A percentile compares a stretch with the other conserved stretches of the same genome.
phyloP scores from a whole-genome alignment of 2,113 vertebrate species.

The Capreolus pygargus region DNA sequence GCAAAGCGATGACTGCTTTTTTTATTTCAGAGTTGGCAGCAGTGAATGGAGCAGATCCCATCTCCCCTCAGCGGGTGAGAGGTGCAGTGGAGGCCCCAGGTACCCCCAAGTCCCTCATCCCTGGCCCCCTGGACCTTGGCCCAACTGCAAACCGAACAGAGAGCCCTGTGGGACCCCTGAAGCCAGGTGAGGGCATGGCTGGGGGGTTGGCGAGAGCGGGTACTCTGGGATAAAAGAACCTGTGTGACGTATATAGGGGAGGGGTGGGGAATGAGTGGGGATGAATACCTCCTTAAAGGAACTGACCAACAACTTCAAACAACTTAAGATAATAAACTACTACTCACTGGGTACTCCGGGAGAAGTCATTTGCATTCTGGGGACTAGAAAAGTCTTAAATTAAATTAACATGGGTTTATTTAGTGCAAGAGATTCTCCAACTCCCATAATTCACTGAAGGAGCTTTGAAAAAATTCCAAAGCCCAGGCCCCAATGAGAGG shows the following conservation, averaged over 20 bases:
- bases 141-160: conserved; percentile 45
- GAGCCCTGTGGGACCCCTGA: conserved; percentile 43
- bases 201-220: neutral
- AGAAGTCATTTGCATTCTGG: neutral
- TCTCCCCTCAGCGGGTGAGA: conserved; percentile 77
- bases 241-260: neutral
- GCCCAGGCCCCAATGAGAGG: neutral
- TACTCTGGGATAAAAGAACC: neutral
- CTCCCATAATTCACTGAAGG: neutral
- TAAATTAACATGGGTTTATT: neutral
- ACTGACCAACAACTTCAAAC: neutral
- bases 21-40: conserved; percentile 69
- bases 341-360: neutral
- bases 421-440: neutral
- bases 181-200: conserved; percentile 76
- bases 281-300: neutral
- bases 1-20: neutral
- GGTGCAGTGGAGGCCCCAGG: conserved; percentile 70
- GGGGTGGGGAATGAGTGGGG: neutral
- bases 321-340: neutral
- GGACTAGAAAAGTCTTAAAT: neutral
- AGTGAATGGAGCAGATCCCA: conserved; percentile 59
- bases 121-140: neutral
- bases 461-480: neutral
- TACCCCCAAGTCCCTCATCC: conserved; percentile 53